Conservation (phyloP, 2,888 invertebrate species). For the Cheiracanthium punctorium region DNA sequence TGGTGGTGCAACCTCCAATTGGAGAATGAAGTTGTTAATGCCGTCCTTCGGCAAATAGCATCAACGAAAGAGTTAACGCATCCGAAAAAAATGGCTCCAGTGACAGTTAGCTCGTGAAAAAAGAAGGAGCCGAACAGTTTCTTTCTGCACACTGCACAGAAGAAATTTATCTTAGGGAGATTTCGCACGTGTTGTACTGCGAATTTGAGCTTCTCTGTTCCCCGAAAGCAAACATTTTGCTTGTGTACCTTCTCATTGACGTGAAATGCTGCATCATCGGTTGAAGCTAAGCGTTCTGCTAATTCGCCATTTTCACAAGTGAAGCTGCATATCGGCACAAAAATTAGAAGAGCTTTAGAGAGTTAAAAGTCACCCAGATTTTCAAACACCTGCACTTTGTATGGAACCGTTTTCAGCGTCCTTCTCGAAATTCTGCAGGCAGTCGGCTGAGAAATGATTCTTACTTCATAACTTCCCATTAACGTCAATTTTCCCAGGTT, state of each 20-base stretch:
- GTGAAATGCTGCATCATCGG: slow-evolving; percentile 1
- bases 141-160: not conserved
- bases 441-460: not conserved
- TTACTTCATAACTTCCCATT: not conserved
- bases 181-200: not conserved
- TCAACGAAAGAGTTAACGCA: not conserved
- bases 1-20: slow-evolving; percentile 4
- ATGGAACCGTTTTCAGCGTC: not conserved
- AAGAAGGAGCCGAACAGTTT: not conserved
- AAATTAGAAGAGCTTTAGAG: not conserved
- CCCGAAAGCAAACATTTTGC: not conserved
- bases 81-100: not conserved
- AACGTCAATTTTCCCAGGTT: not conserved
- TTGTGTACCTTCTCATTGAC: not conserved
- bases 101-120: not conserved
- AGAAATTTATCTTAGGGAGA: slow-evolving; percentile 1
- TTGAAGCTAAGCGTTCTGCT: not conserved
- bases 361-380: not conserved
- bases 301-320: slow-evolving; percentile 3
- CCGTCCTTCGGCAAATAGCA: not conserved
- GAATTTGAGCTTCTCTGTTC: slow-evolving; percentile 5
- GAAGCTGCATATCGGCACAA: not conserved
- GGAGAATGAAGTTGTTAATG: slow-evolving; percentile 7
- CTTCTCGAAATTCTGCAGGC: not conserved
- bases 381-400: not conserved